Evolutionary conservation across 2,888 invertebrate genomes (phyloP), one percentile per base, ranked within the genome.

Genomic region (Buathra laborator): DNA sequence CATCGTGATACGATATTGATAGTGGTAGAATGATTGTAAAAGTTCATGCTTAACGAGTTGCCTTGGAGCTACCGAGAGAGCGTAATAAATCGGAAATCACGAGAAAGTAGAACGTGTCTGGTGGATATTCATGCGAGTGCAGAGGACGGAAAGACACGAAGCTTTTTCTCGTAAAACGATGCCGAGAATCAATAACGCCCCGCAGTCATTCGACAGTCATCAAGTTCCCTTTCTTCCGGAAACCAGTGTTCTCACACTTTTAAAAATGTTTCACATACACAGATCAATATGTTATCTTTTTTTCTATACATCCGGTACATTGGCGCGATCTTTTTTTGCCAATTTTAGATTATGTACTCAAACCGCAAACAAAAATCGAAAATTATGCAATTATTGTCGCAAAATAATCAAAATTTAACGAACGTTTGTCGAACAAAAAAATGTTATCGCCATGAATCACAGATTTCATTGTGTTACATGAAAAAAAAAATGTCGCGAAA

Each of bases 181-280:
- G 87, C 84, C 88, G 90, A 79, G 90, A 91, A 92, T 92, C 93
- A 89, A 93, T 93, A 93, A 89, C 90, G 93, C 93, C 93, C 37
- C 89, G 90, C 87, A 93, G 93, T 93, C 92, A 93, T 93, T 92
- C 91, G 91, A 89, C 90, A 92, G 92, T 93, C 93, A 93, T 93
- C 93, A 83, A 87, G 87, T 83, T 86, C 86, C 87, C 84, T 84
- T 87, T 83, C 84, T 84, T 59, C 67, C 64, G 56, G 24, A 70
- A 43, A 76, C 53, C 59, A 71, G 74, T 79, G 76, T 82, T 86
- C 59, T 67, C 46, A 12, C 62, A 68, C 48, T 76, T 67, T 62
- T 29, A 53, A 64, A 29, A 46, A 51, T 51, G 44, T 83, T 48
- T 19, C 74, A 53, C 24, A 53, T 51, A 43, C 68, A 43, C 4